Percentiles rank a stretch among this genome's conserved stretches.
These are phyloP conservation scores for Lithosia quadra DNA, from an alignment of 2,888 invertebrate genomes.

Conservation along the genomic window DNA sequence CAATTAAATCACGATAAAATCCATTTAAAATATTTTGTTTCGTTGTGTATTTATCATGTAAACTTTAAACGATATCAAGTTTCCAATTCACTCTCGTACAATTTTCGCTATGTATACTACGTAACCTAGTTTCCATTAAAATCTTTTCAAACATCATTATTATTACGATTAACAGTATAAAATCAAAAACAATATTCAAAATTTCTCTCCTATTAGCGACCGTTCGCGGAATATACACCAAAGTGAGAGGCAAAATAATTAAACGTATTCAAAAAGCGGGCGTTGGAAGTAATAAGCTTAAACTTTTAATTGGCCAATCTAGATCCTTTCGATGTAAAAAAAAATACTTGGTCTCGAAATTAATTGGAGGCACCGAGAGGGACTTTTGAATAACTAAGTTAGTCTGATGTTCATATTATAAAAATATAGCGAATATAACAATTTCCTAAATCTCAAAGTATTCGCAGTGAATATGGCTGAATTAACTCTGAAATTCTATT, in stretches of 20 bases:
- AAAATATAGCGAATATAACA: no score
- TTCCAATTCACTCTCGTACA: not conserved
- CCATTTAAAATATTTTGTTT: not conserved
- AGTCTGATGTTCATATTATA: conserved; percentile 28
- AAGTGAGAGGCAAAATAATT: conserved; percentile 59
- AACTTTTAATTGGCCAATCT: conserved; percentile 69
- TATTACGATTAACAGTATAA: conserved; percentile 11
- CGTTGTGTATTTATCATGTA: not conserved
- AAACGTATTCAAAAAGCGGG: conserved; percentile 62
- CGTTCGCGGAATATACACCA: conserved; percentile 32
- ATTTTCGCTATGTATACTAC: not conserved
- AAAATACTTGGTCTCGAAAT: conserved; percentile 49
- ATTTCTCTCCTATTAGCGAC: conserved; percentile 32
- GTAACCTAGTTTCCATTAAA: not conserved
- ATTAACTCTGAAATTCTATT: not conserved
- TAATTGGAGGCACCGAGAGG: conserved; percentile 48
- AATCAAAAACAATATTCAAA: conserved; percentile 32
- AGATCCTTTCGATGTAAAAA: conserved; percentile 51
- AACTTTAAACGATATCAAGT: not conserved
- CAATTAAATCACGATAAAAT: not conserved
- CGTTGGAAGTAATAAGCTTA: conserved; percentile 61
- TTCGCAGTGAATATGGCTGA: not conserved
- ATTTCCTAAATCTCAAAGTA: conserved; percentile 7
- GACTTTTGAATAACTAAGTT: conserved; percentile 50
- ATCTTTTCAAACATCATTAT: not conserved